Evolutionary conservation across 2,888 invertebrate species (phyloP), one percentile per base, ranked within the genome.

Genomic region (Drosophila borborema): DNA sequence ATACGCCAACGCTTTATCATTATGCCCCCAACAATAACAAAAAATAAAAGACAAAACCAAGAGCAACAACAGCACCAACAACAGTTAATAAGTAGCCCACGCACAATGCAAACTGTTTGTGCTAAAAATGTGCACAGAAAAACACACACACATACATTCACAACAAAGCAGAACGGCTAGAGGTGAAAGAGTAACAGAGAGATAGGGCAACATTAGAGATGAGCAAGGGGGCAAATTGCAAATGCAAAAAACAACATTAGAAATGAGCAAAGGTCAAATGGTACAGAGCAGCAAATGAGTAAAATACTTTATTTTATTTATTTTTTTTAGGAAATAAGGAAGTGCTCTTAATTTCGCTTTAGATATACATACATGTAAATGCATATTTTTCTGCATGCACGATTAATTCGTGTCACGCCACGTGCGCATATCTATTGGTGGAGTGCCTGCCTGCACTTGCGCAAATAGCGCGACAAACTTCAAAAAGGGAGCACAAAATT

Each of bases 371-470:
- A 12, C 9, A 48, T 14, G 12, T 28, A 6, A 28, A 28, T 28
- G 28, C 28, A 28, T 10, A 28, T n/a, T 45, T 20, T n/a, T n/a
- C 4, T 18, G 34, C 34, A 56, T 41, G 54, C 59, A 60, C 43
- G 34, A 23, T 23, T 14, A 20, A 59, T 14, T 71, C 82, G 82
- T 81, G 74, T 62, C 82, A 67, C 64, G 74, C 49, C 60, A 60
- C 64, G 65, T 28, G 45, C 54, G 20, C 80, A 79, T 41, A 49
- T 55, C 72, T 74, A 73, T 34, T 28, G n/a, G 6, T 34, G 64
- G 64, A 74, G 81, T 89, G 73, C 88, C 73, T 89, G 73, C 88
- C 73, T 90, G 86, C 91, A 87, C 87, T 91, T 91, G 91, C 90
- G 87, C 87, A 87, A 90, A 85, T 75, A 90, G 80, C 79, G 71